These are phyloP conservation scores for Chloroclysta siterata DNA, from an alignment of 2,888 invertebrate species.

Conservation along the genomic window DNA sequence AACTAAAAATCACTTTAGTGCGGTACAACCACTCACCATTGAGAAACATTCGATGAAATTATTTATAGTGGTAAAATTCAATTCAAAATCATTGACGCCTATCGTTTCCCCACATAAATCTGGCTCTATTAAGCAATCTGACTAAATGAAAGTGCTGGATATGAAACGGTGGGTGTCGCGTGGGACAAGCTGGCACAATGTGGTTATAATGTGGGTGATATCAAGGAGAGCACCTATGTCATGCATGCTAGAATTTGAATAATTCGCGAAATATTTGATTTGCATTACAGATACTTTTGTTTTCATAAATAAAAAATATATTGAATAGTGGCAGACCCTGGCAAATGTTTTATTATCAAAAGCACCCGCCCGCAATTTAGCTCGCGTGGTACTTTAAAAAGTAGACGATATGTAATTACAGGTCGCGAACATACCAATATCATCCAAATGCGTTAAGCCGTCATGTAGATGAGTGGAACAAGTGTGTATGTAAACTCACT, in stretches of 20 bases:
- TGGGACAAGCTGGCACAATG: constrained; percentile 62
- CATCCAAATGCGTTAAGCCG: no score
- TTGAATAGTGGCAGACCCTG: no score
- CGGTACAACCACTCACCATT: not conserved
- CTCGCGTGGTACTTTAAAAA: no score
- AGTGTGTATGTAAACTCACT: no score
- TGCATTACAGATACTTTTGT: no score
- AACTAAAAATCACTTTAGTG: not conserved
- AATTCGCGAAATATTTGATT: constrained; percentile 12
- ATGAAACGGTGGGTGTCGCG: constrained; percentile 68
- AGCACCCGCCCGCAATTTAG: no score
- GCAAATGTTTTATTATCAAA: no score
- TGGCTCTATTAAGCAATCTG: constrained; percentile 66
- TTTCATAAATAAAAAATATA: no score
- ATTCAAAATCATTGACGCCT: constrained; percentile 39
- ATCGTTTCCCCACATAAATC: constrained; percentile 61
- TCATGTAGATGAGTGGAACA: no score
- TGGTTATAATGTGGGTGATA: constrained; percentile 66
- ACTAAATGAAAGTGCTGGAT: constrained; percentile 71
- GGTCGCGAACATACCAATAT: no score
- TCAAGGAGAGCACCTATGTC: constrained; percentile 69
- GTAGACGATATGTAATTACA: no score
- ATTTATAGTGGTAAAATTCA: constrained; percentile 33
- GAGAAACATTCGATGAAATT: constrained; percentile 7
- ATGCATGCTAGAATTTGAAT: constrained; percentile 20